These are phyloP conservation scores for Lepidocyrtoides sp. DNA, from an alignment of 2,888 invertebrate genomes.

Conservation along the genomic window DNA sequence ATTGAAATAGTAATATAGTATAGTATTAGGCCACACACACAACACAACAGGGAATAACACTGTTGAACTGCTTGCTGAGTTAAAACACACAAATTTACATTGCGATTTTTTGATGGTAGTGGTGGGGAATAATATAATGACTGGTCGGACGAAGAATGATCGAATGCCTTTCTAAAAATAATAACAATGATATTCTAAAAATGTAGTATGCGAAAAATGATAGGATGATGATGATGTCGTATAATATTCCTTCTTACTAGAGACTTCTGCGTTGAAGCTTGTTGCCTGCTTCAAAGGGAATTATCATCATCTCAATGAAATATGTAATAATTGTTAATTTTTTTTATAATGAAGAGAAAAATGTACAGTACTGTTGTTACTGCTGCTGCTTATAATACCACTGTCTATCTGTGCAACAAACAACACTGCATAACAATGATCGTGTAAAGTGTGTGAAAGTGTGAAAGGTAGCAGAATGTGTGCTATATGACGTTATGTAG, in stretches of 20 bases:
- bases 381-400: background rate
- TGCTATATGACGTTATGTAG: constrained; percentile 36
- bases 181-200: constrained; percentile 41
- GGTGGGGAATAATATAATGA: constrained; percentile 40
- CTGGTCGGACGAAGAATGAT: constrained; percentile 51
- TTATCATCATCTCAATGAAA: constrained; percentile 65
- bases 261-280: no score
- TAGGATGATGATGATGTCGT: background rate
- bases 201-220: constrained; percentile 38
- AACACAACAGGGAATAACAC: constrained; percentile 10
- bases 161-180: constrained; percentile 70
- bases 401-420: background rate
- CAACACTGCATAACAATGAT: constrained; percentile 46
- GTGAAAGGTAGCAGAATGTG: constrained; percentile 73
- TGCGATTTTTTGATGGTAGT: background rate
- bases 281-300: constrained; percentile 48
- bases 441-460: constrained; percentile 76
- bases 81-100: background rate
- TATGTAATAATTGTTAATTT: constrained; percentile 68
- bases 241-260: constrained; percentile 34
- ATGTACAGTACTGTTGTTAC: constrained; percentile 60
- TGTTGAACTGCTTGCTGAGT: background rate
- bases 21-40: constrained; percentile 14
- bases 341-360: constrained; percentile 57
- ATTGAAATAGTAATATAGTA: no score